Base-by-base conservation (phyloP, 2,888 invertebrate genomes). In the Caenorhabditis macrosperma region DNA sequence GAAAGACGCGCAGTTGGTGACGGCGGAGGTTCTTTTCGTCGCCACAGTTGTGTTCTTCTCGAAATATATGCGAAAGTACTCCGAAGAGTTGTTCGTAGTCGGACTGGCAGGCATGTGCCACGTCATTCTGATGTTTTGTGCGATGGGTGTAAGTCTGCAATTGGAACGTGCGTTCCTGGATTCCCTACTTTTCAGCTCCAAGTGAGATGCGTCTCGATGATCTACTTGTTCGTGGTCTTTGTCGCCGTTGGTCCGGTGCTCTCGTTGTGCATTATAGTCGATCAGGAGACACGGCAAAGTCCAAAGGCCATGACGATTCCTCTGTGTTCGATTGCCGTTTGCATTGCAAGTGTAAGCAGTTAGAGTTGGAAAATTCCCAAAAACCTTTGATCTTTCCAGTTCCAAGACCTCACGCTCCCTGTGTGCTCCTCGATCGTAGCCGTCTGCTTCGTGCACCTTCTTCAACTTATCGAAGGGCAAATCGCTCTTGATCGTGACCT, bases 391-490 rank as follows among this genome's bases (percentile, higher is more conserved):
- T 6, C 17, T n/a, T 55, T 55, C 10, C 55, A 55, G 55, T 15
- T 33, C 17, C 28, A 55, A 0, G n/a, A 30, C 15, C 20, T 55
- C 30, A 20, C 55, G 6, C 12, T 55, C 20, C 55, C 55, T 1
- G n/a, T 55, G 9, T 30, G 30, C 55, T 26, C 9, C 55, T 55
- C 33, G 10, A 10, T 55, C 30, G 35, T 55, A 7, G 30, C 20
- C 17, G 9, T 55, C 20, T 33, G 33, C 20, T 15, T 55, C 20
- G 5, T 35, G 12, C 55, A 55, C 20, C 17, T 55, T 35, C 2
- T 55, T 22, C 33, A 55, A 33, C 55, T 55, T 7, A 55, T 55
- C 33, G 55, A 55, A 33, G 55, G 55, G 0, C 55, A 55, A 7
- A 20, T 33, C 22, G 1, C 55, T 10, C 30, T 55, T 1, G 30